Evolutionary conservation across 2,113 vertebrate genomes (phyloP), one percentile per base, ranked within the genome.

Genomic region (Sebastes fasciatus): DNA sequence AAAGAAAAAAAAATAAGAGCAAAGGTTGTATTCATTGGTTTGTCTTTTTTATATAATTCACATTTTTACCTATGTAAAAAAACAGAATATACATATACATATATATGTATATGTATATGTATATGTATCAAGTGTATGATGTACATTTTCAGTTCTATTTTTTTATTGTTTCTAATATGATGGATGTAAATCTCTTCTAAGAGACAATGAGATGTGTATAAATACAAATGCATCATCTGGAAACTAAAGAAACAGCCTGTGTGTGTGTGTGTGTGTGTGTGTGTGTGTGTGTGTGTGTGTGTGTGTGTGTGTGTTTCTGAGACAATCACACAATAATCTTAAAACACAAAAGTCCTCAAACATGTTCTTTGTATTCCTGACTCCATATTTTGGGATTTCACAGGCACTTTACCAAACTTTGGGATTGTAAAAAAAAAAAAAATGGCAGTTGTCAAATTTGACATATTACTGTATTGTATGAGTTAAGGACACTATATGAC

Each of bases 151-250:
- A 88, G 91, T 91, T 92, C 74, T 91, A 91, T 92, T 91, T 94
- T 97, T 97, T 96, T 90, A 97, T 97, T 96, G 96, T 98, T 97
- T 97, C 95, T 97, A 97, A 96, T 96, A 96, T 96, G 96, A 97
- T 96, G 93, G 93, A 95, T 94, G 94, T 96, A 96, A 95, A 95
- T 95, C 92, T 96, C 95, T 96, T 96, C 96, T 61, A 42, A 92
- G 93, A 73, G 65, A 45, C 16, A 23, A 63, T 74, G 54, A 84
- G 94, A 96, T 95, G 91, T 92, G 80, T 96, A 96, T 96, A 96
- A 97, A 96, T 96, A 96, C 67, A 96, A 96, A 96, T 94, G 96
- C 94, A 95, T 85, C 82, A 84, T 87, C 83, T 81, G 80, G 69
- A 88, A 87, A 89, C 69, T 58, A 72, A 67, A 14, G 7, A 67